Conservation (phyloP, 1,140 invertebrate species). For the Paramacrobiotus metropolitanus region DNA sequence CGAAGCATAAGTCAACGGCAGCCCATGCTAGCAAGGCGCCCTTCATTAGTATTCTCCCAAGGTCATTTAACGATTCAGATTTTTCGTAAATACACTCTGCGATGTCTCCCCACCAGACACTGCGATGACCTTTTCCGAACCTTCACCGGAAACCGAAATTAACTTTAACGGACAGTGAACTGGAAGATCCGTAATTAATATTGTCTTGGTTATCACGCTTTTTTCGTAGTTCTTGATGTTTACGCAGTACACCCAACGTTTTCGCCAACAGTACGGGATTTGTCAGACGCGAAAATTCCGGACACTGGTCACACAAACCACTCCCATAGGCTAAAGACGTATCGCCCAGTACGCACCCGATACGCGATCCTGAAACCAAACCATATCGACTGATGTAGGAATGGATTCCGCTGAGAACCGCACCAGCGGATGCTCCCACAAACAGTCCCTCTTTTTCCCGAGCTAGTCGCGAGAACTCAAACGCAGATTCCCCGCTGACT, state of each 20-base stretch:
- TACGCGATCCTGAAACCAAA: not conserved
- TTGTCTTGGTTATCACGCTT: no score
- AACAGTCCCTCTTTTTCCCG: not conserved
- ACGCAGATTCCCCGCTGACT: not conserved
- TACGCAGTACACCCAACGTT: not conserved
- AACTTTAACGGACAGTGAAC: no score
- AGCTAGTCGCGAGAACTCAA: not conserved
- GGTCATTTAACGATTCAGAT: not conserved
- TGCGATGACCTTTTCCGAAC: no score
- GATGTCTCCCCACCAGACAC: no score
- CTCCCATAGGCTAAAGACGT: not conserved
- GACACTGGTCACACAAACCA: not conserved
- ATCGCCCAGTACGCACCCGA: not conserved
- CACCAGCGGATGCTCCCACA: not conserved
- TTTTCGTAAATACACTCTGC: not conserved
- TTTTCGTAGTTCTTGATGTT: not conserved
- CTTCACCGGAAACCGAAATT: no score
- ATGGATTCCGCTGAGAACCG: not conserved
- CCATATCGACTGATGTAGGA: not conserved
- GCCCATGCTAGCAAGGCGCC: not conserved
- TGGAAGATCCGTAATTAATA: no score
- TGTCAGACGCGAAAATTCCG: not conserved
- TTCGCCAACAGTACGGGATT: not conserved
- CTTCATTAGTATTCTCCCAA: not conserved
- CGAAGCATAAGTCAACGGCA: not conserved